Evolutionary conservation across 2,888 invertebrate genomes (phyloP).

Genomic region (Agrochola litura): DNA sequence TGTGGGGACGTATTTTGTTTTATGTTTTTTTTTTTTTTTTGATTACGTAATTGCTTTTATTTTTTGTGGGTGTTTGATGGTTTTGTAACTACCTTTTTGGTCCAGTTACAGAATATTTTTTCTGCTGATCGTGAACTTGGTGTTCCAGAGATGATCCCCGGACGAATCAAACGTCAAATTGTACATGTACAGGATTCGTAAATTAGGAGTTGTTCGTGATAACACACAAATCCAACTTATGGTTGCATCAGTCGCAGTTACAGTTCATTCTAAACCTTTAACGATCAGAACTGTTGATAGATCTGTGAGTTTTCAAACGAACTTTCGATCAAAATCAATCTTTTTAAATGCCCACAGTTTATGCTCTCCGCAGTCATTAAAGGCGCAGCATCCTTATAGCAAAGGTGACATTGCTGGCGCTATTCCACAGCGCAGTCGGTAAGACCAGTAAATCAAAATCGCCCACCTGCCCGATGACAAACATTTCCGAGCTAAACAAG

Average conservation of each 20-base stretch:
- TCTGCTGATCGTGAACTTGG: not conserved
- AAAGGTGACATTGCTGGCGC: conserved; percentile 44
- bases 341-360: conserved; percentile 5
- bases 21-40: conserved; percentile 20
- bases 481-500: conserved; percentile 81
- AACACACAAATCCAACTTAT: not conserved
- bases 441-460: conserved; percentile 72
- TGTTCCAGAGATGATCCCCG: not conserved
- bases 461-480: conserved; percentile 81
- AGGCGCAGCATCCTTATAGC: conserved; percentile 23
- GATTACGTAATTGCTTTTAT: conserved; percentile 32
- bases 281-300: not conserved
- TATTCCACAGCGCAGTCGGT: conserved; percentile 38
- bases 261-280: not conserved
- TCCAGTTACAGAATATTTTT: not conserved
- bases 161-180: no score
- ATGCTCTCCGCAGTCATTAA: conserved; percentile 8
- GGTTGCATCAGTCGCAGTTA: not conserved
- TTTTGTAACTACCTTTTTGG: conserved; percentile 7
- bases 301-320: not conserved
- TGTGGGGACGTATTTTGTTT: conserved; percentile 45
- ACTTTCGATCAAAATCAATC: not conserved
- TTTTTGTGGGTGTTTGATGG: conserved; percentile 5
- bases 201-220: not conserved
- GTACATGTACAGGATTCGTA: not conserved